Evolutionary conservation across 1,140 invertebrate genomes (phyloP).

Genomic region (Theocolax elegans): DNA sequence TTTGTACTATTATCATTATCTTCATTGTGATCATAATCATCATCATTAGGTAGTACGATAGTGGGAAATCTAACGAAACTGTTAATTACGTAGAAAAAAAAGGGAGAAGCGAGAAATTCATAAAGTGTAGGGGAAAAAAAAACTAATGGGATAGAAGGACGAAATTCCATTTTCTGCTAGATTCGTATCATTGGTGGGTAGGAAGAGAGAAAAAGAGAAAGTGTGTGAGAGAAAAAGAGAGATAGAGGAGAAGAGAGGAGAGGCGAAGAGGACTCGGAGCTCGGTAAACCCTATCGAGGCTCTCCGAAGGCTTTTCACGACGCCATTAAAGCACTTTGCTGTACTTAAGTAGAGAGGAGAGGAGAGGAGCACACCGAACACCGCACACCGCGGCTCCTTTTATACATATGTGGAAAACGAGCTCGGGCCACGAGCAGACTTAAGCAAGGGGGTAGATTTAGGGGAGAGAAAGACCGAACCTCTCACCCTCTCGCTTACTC

Average conservation of each 20-base stretch:
- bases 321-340: conserved; percentile 44
- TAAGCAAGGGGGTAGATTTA: conserved; percentile 59
- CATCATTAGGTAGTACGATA: too few relatives aligned
- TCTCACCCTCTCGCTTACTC: conserved; percentile 49
- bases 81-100: neutral
- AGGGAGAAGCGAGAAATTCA: conserved; percentile 19
- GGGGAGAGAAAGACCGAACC: conserved; percentile 44
- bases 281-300: conserved; percentile 41
- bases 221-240: conserved; percentile 5
- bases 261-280: neutral
- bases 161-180: conserved; percentile 28
- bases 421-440: conserved; percentile 14
- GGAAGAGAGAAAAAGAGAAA: conserved; percentile 14
- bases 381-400: conserved; percentile 44
- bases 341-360: conserved; percentile 38
- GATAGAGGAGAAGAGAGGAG: too few relatives aligned
- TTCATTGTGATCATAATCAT: too few relatives aligned
- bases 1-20: too few relatives aligned
- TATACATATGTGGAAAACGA: conserved; percentile 53
- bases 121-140: conserved; percentile 12
- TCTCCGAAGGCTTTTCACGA: conserved; percentile 39
- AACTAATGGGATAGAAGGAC: conserved; percentile 3
- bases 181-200: conserved; percentile 9
- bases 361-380: neutral
- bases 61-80: too few relatives aligned